These are phyloP conservation scores for Ceratothoa steindachneri DNA, from an alignment of 2,888 invertebrate genomes.

Conservation along the genomic window DNA sequence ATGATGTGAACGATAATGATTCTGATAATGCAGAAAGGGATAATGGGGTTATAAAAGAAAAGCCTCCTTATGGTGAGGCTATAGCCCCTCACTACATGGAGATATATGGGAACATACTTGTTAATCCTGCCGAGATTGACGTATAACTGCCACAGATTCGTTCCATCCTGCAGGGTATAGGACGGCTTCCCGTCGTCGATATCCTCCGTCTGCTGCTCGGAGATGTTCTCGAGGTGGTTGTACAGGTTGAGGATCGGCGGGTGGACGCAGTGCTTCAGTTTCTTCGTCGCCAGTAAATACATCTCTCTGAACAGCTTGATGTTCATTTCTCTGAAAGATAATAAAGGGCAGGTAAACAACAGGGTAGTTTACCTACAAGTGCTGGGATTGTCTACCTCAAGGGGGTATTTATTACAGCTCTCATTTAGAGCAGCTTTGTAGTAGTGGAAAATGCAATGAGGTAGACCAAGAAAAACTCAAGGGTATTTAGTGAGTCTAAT, in stretches of 20 bases:
- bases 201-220: neutral
- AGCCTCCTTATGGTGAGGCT: no score
- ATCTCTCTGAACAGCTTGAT: slow-evolving; percentile 35
- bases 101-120: slow-evolving; percentile 28
- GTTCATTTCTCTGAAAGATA: slow-evolving; percentile 32
- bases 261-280: slow-evolving; percentile 40
- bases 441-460: no score
- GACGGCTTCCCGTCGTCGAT: neutral
- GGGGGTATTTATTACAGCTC: no score
- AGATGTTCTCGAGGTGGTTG: slow-evolving; percentile 24
- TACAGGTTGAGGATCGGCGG: slow-evolving; percentile 42
- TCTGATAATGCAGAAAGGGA: no score
- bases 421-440: no score
- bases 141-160: slow-evolving; percentile 42
- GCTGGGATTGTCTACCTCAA: slow-evolving; percentile 18
- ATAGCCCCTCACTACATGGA: no score
- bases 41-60: no score
- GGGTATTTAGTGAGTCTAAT: no score
- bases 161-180: slow-evolving; percentile 32
- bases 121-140: slow-evolving; percentile 33
- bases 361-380: slow-evolving; percentile 31
- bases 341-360: no score
- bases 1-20: no score
- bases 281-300: slow-evolving; percentile 35
- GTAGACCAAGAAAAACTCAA: no score